phyloP scores from a whole-genome alignment of 2,113 vertebrate genomes.

The Rhea americana region DNA sequence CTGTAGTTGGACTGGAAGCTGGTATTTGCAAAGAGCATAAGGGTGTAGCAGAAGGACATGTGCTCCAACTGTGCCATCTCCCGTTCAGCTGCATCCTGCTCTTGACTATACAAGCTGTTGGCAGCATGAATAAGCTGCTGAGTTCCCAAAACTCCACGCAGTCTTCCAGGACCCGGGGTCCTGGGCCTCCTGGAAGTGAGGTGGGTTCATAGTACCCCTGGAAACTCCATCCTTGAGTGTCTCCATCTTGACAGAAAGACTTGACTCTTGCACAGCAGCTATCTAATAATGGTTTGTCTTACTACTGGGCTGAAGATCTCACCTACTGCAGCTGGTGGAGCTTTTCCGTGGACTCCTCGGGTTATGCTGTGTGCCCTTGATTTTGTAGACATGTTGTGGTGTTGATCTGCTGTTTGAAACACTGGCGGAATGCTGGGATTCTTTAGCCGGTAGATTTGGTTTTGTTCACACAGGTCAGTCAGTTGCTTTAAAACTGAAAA shows the following conservation, averaged over 20 bases:
- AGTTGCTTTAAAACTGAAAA: not conserved
- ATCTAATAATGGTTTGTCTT: not conserved
- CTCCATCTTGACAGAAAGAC: not conserved
- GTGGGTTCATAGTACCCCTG: not conserved
- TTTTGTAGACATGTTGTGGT: accelerated
- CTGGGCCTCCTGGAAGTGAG: not conserved
- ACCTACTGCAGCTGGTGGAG: accelerated
- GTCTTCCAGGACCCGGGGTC: not conserved
- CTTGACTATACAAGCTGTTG: not conserved
- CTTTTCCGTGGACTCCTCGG: not conserved
- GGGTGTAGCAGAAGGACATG: not conserved
- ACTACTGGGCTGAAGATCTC: not conserved
- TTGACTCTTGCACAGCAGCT: not conserved
- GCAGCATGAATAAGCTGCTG: not conserved
- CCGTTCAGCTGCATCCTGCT: not conserved
- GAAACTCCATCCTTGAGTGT: not conserved
- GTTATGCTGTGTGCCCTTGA: not conserved
- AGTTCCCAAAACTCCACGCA: not conserved
- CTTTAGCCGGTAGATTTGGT: not conserved
- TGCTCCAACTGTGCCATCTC: not conserved
- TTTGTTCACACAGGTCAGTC: not conserved
- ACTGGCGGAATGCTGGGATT: not conserved
- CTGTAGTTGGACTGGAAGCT: not conserved
- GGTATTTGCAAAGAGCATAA: not conserved
- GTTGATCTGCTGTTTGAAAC: not conserved